Evolutionary conservation across 2,888 invertebrate species (phyloP), one percentile per base, ranked within the genome.

Genomic region (Dyspetes luteomarginatus): DNA sequence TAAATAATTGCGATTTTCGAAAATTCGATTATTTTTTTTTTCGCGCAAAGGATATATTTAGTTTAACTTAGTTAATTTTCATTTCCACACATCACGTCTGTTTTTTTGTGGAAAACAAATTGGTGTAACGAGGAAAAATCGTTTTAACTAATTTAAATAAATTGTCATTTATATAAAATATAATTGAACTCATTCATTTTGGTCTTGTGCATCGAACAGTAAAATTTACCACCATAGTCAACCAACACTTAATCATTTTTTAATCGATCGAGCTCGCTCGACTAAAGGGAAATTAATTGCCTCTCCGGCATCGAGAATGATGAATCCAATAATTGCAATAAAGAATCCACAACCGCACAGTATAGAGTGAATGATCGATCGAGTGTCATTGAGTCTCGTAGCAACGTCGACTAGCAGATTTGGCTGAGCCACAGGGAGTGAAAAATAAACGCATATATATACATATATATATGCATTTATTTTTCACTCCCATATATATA

Each of bases 311-410:
- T 48, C n/a, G 55, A 41, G 9, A 24, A 45, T 12, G 22, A 74
- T 45, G 28, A 30, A 56, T 45, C 5, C 9, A 45, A 56, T 43
- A 45, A 73, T 64, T 64, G 9, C 45, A 30, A 64, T 26, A 30
- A 26, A 9, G 55, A 52, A 41, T 41, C 9, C 41, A 12, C 24
- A 26, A 41, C 24, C 52, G 15, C 24, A 17, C 24, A 15, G 58
- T 22, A 22, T n/a, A n/a, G 17, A 41, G 43, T 41, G 60, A 15
- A 45, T 74, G 45, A 45, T 65, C 24, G 28, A 74, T 65, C 56
- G 30, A 56, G 28, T 36, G 56, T 52, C 69, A 56, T 48, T 30
- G 36, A 26, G 17, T 65, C 26, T 50, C 48, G 26, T 15, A 28
- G 69, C 24, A 24, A 15, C 30, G 64, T 56, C 19, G 64, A 50